Conservation (phyloP, 2,113 vertebrate genomes). For the Osmerus mordax region DNA sequence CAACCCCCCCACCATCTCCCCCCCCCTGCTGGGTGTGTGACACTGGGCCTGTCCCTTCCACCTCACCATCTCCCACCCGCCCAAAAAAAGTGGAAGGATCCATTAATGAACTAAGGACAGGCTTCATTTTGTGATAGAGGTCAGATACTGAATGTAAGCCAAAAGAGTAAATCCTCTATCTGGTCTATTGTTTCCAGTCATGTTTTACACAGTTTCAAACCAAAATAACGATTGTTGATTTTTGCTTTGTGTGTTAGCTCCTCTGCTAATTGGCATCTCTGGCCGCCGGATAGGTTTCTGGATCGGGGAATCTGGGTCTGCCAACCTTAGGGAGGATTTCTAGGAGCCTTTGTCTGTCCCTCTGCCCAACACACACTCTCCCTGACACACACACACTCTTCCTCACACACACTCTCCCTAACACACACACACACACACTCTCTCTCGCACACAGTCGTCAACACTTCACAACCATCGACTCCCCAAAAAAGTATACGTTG, state of each 20-base stretch:
- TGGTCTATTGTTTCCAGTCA: slow-evolving; percentile 37
- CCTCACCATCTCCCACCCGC: slow-evolving; percentile 38
- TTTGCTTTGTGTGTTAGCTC: not conserved
- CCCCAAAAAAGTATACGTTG: too few species aligned
- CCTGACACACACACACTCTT: too few species aligned
- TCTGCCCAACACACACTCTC: not conserved
- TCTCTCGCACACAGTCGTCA: slow-evolving; percentile 26
- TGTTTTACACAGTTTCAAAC: slow-evolving; percentile 16
- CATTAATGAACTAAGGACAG: slow-evolving; percentile 27
- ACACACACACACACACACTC: too few species aligned
- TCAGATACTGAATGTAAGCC: slow-evolving; percentile 35
- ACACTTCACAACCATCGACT: too few species aligned
- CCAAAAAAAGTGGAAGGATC: slow-evolving; percentile 33
- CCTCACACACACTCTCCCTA: too few species aligned
- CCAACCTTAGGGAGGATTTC: not conserved
- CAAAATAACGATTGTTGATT: too few species aligned
- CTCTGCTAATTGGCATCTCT: not conserved
- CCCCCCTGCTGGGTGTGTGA: slow-evolving; percentile 29
- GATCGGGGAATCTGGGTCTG: not conserved
- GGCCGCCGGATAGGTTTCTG: not conserved
- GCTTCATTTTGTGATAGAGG: not conserved
- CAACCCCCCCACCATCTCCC: slow-evolving; percentile 17
- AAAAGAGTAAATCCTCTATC: slow-evolving; percentile 51
- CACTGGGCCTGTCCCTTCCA: slow-evolving; percentile 51
- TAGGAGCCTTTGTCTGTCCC: not conserved